Evolutionary conservation across 2,888 invertebrate species (phyloP).

Genomic region (Hofmannophila pseudospretella): DNA sequence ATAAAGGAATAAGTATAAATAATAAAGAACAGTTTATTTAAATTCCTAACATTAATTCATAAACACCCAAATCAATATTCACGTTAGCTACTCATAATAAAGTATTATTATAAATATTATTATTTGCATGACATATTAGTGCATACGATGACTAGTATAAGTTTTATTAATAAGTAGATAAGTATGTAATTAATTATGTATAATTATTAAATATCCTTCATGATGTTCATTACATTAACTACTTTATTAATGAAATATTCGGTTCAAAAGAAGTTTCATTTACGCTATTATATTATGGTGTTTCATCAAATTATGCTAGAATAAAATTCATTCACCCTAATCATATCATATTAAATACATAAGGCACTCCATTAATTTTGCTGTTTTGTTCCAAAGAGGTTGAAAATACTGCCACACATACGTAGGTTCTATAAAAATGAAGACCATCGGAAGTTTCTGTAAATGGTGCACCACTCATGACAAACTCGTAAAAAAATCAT

Average conservation of each 20-base stretch:
- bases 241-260: conserved; percentile 56
- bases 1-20: no score
- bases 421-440: conserved; percentile 55
- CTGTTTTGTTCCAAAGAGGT: conserved; percentile 67
- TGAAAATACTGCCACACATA: conserved; percentile 49
- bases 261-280: conserved; percentile 61
- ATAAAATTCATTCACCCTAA: conserved; percentile 75
- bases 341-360: conserved; percentile 74
- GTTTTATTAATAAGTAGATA: conserved; percentile 13
- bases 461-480: no score
- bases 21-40: no score
- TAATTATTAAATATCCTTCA: conserved; percentile 50
- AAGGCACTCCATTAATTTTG: conserved; percentile 78
- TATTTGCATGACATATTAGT: conserved; percentile 21
- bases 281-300: conserved; percentile 73
- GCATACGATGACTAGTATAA: conserved; percentile 34
- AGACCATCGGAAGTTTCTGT: conserved; percentile 68
- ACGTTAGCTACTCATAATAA: conserved; percentile 2
- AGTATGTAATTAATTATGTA: conserved; percentile 32
- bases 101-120: background rate
- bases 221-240: conserved; percentile 58
- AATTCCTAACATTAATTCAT: background rate
- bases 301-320: conserved; percentile 76
- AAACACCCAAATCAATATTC: background rate
- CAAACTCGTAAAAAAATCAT: no score